Percentiles rank a stretch among this genome's conserved stretches.
phyloP scores from a whole-genome alignment of 64 coral and sea anemone genomes.

The Pachyseris speciosa region DNA sequence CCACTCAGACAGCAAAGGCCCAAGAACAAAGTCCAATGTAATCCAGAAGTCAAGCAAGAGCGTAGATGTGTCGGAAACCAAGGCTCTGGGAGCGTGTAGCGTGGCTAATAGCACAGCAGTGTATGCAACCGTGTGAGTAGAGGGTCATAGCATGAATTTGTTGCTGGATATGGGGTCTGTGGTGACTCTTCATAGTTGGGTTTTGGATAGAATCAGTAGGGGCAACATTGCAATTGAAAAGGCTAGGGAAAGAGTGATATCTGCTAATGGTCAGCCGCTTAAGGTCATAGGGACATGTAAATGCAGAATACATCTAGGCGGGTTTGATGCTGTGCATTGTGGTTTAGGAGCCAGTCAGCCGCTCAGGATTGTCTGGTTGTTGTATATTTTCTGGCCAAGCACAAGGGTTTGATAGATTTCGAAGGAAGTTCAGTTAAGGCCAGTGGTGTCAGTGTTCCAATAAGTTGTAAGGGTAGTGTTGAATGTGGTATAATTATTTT shows the following conservation, averaged over 20 bases:
- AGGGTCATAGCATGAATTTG: constrained; percentile 3
- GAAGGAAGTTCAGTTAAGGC: not conserved
- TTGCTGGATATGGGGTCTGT: constrained; percentile 36
- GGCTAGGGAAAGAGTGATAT: constrained; percentile 2
- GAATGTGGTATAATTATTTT: constrained; percentile 42
- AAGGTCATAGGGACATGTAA: constrained; percentile 10
- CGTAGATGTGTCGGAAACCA: not conserved
- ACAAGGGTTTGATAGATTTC: constrained; percentile 31
- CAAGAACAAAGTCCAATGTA: not conserved
- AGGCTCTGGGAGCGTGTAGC: constrained; percentile 31
- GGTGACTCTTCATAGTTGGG: constrained; percentile 33
- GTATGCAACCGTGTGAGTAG: constrained; percentile 24
- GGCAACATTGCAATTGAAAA: not conserved
- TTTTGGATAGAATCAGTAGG: constrained; percentile 6
- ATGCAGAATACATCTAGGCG: not conserved
- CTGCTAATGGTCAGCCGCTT: constrained; percentile 47
- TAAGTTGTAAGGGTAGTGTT: constrained; percentile 3
- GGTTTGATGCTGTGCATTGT: not conserved
- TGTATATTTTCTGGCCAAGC: constrained; percentile 42
- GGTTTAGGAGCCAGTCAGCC: constrained; percentile 8
- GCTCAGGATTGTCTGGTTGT: constrained; percentile 54
- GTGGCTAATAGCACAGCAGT: not conserved
- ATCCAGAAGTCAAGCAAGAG: not conserved
- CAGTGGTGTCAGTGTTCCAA: not conserved
- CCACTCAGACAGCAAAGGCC: not conserved